Base-by-base conservation (phyloP, 2,888 invertebrate genomes). In the Hipparchia sbordonii region DNA sequence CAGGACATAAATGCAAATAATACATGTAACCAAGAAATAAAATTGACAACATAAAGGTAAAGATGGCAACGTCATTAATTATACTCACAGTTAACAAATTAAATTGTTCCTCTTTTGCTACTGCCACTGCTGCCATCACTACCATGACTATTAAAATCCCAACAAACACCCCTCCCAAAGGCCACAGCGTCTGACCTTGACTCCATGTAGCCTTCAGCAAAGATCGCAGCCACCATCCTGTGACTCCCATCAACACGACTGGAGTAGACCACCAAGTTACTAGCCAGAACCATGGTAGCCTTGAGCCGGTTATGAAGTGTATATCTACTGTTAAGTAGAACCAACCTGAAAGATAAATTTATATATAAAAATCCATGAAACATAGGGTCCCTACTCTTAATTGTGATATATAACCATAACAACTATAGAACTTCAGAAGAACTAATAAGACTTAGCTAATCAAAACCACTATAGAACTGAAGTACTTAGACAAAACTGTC, bases 31-130 rank as follows among this genome's bases (percentile, higher is more conserved):
- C 39, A 39, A 39, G 39, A 39, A 39, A 39, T 39, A 39, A 39
- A 39, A 39, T 5, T 5, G 2, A 39, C 39, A 56, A 8, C 3
- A 13, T 57, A 57, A 57, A 13, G 8, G 2, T 23, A 13, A 57
- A 57, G 13, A 0, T 23, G n/a, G 6, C 6, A n/a, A 0, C 3
- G 8, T 9, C 2, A 23, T 8, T 10, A 39, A 59, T 48, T 6
- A 59, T 71, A 85, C 89, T 85, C 65, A 93, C 93, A 67, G 92
- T 82, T 56, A 88, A 76, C 39, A 93, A 86, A 84, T 93, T 93
- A 81, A 87, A 93, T 73, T 93, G 93, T 73, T 93, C 93, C 73
- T 93, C 93, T 71, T 92, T 93, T 0, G 88, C 91, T 0, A 93
- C 93, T 70, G 91, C 90, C 2, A 92, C 82, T 0, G 85, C 88